Evolutionary conservation across 2,888 invertebrate species (phyloP).

Genomic region (Cryptosula pallasiana): DNA sequence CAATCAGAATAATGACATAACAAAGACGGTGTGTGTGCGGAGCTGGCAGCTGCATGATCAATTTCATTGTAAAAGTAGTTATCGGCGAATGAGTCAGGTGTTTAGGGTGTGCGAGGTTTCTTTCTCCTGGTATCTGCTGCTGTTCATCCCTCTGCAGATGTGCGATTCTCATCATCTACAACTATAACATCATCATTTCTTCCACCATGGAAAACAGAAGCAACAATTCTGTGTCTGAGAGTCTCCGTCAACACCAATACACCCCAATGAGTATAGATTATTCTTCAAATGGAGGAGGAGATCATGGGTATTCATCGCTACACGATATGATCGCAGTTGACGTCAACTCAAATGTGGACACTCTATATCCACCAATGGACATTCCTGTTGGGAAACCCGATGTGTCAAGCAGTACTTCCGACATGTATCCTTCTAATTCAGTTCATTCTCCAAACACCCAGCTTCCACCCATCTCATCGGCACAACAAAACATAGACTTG

Average conservation of each 20-base stretch:
- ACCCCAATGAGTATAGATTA: slow-evolving; percentile 1
- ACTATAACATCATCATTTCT: no score
- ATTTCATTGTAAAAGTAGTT: background rate
- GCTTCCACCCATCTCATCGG: slow-evolving; percentile 18
- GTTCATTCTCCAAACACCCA: background rate
- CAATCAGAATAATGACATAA: background rate
- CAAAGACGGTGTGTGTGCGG: background rate
- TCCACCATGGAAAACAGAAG: background rate
- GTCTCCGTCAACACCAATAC: background rate
- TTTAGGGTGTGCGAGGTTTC: background rate
- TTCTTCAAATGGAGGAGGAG: background rate
- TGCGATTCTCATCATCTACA: no score
- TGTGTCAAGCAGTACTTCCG: slow-evolving; percentile 14
- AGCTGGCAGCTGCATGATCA: background rate
- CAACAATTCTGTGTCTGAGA: background rate
- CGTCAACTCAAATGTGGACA: slow-evolving; percentile 76
- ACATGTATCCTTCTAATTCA: slow-evolving; percentile 9
- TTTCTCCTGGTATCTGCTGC: background rate
- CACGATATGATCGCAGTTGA: slow-evolving; percentile 88
- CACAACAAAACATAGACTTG: background rate
- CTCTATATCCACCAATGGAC: slow-evolving; percentile 16
- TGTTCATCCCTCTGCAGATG: no score
- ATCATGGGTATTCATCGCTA: slow-evolving; percentile 55
- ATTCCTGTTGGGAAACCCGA: slow-evolving; percentile 21
- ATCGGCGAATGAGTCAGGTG: background rate